Evolutionary conservation across 2,888 invertebrate genomes (phyloP), one percentile per base, ranked within the genome.

Genomic region (Clostera curtula): DNA sequence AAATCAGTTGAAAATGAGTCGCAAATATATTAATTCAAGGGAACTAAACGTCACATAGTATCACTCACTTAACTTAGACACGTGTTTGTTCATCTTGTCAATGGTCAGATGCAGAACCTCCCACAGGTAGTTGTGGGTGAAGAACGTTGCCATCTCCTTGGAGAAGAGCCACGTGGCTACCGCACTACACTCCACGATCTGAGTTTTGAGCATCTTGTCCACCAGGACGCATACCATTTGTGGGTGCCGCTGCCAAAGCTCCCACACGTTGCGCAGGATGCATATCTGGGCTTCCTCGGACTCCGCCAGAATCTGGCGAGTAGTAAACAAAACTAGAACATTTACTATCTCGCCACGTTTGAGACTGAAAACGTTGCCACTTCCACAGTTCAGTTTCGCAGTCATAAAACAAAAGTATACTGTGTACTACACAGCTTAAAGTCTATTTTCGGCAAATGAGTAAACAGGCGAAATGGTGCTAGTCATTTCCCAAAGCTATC

Each of bases 91-190:
- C 93, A 98, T 97, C 83, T 97, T 98, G 53, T 94, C 93, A 25
- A 98, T 95, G 2, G 98, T 98, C 33, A 96, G 83, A 72, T 98
- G 97, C 27, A 99, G 86, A 34, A 98, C 91, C 83, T 99, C 98
- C 98, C 98, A 99, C 10, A 98, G 88, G 69, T 95, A 97, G 58
- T 92, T 89, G 73, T 96, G 95, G 0, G 97, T 97, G 71, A 98
- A 97, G 73, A 93, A 95, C 0, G 88, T 83, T 9, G 89, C 87
- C 96, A 98, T 97, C 67, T 70, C 69, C 72, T 94, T 93, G 3
- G 96, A 95, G 82, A 98, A 98, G 39, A 98, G 91, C 98, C 98
- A 99, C 47, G 96, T 97, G 23, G 98, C 97, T 7, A 99, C 97
- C 0, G 97, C 94, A 29, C 96, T 94, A 67, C 97, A 97, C 67